These are phyloP conservation scores for Drosophila kepulauana DNA, from an alignment of 1,140 invertebrate genomes.

Conservation along the genomic window DNA sequence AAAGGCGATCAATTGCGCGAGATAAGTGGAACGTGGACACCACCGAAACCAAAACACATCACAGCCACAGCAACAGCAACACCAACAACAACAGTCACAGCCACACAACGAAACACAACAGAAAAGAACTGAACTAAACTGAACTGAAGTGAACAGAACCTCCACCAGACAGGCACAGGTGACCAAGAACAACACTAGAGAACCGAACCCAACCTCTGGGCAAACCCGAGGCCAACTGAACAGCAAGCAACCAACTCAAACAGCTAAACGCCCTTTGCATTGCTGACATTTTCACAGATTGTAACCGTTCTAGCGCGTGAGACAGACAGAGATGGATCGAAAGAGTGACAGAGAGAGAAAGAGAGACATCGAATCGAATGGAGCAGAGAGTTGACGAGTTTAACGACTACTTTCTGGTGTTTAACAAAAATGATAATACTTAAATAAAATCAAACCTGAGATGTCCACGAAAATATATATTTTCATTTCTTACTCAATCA, in stretches of 20 bases:
- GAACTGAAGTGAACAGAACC: not conserved
- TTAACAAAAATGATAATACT: not conserved
- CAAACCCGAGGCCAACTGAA: conserved; percentile 16
- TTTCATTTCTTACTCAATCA: no score
- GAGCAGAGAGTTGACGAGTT: not conserved
- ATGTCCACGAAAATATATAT: no score
- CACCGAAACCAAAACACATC: conserved; percentile 43
- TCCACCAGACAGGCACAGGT: conserved; percentile 21
- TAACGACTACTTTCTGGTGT: not conserved
- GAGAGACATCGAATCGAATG: not conserved
- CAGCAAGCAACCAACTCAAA: conserved; percentile 10
- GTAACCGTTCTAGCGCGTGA: not conserved
- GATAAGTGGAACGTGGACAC: conserved; percentile 65
- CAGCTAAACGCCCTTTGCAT: conserved; percentile 39
- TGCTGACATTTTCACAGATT: conserved; percentile 72
- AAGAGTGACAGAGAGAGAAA: not conserved
- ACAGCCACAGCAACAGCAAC: not conserved
- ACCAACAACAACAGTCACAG: not conserved
- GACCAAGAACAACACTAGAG: conserved; percentile 23
- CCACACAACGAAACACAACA: conserved; percentile 6
- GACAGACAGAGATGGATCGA: not conserved
- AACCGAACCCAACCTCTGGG: not conserved
- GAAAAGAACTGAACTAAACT: no score
- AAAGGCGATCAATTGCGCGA: conserved; percentile 77
- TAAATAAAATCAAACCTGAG: no score